These are phyloP conservation scores for Antennarius maculatus DNA, from an alignment of 2,797 vertebrate species.

Conservation along the genomic window DNA sequence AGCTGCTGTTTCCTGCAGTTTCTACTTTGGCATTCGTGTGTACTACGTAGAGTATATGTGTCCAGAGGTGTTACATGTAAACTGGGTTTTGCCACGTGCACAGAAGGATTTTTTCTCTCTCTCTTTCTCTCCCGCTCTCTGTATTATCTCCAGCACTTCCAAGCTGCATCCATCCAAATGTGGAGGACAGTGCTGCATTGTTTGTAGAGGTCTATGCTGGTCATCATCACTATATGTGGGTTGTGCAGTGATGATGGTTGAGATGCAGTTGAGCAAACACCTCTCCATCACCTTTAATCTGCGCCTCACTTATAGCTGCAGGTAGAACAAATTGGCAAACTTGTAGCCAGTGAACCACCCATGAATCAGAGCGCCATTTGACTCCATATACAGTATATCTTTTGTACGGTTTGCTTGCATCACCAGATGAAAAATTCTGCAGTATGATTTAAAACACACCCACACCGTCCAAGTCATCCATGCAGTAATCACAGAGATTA, in stretches of 20 bases:
- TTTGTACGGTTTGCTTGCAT: conserved; percentile 17
- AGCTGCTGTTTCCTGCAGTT: background rate
- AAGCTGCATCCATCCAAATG: conserved; percentile 34
- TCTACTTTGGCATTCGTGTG: background rate
- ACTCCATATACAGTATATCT: conserved; percentile 35
- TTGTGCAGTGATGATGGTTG: conserved; percentile 32
- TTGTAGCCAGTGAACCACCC: conserved; percentile 21
- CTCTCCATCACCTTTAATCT: conserved; percentile 63
- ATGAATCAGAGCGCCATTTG: conserved; percentile 57
- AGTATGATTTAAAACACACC: conserved; percentile 47
- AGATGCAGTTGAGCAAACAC: conserved; percentile 46
- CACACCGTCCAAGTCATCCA: conserved; percentile 26
- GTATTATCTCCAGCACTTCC: background rate
- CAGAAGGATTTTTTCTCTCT: background rate
- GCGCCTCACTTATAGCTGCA: conserved; percentile 51
- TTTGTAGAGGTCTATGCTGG: conserved; percentile 54
- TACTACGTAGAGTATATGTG: too few relatives aligned
- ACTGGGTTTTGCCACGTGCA: too few relatives aligned
- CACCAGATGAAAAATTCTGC: conserved; percentile 50
- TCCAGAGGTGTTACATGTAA: too few relatives aligned
- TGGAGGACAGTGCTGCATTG: conserved; percentile 32
- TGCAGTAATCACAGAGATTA: conserved; percentile 10
- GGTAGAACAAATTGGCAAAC: conserved; percentile 54
- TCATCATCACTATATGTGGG: conserved; percentile 65
- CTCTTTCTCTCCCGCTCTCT: background rate